phyloP scores from a whole-genome alignment of 2,888 invertebrate genomes.

The Eledone cirrhosa region DNA sequence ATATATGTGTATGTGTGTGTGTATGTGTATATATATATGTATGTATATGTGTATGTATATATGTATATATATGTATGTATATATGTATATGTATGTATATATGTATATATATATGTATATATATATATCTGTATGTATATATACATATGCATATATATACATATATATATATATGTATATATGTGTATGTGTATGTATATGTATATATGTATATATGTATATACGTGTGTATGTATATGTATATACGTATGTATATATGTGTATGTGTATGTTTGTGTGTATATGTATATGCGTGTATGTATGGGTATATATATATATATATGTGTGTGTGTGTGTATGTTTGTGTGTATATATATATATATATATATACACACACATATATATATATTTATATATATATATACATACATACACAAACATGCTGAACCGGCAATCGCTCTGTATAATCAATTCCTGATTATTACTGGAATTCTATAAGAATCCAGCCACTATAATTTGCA shows the following conservation, averaged over 20 bases:
- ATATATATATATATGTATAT: neutral
- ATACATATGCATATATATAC: neutral
- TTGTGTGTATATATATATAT: neutral
- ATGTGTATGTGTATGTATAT: neutral
- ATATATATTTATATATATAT: neutral
- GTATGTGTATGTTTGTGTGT: neutral
- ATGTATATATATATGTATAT: neutral
- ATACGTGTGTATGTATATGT: neutral
- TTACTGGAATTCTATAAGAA: too few species aligned
- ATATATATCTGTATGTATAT: neutral
- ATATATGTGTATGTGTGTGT: neutral
- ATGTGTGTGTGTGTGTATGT: neutral
- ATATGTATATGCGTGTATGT: neutral
- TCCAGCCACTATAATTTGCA: too few species aligned
- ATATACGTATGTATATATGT: neutral
- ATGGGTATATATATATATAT: neutral
- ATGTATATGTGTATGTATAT: neutral
- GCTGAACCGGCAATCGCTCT: too few species aligned
- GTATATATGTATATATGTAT: neutral
- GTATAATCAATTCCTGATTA: too few species aligned
- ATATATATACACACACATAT: neutral
- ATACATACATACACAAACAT: conserved; percentile 1
- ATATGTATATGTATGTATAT: neutral
- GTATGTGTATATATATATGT: neutral
- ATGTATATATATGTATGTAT: neutral